A percentile compares a stretch with the other conserved stretches of the same genome.
Conservation (phyloP, 1,140 invertebrate genomes). For the Drosophila ananassae region DNA sequence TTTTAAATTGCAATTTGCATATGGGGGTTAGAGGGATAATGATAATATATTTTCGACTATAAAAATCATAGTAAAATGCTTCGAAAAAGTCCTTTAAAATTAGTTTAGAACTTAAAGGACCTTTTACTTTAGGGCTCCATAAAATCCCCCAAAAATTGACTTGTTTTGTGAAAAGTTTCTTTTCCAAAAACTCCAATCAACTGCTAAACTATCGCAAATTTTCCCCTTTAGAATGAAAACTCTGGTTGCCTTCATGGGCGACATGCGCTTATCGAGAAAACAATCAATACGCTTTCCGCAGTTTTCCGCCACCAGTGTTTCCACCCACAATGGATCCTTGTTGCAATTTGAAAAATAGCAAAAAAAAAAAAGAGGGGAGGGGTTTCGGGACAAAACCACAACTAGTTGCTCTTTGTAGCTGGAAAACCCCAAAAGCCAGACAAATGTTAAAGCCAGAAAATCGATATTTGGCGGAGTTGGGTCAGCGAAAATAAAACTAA, state of each 20-base stretch:
- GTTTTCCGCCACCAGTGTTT: conserved; percentile 23
- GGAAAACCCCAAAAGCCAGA: conserved; percentile 65
- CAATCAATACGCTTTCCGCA: conserved; percentile 44
- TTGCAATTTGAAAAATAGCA: conserved; percentile 18
- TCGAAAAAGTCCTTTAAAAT: no score
- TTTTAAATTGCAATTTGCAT: conserved; percentile 64
- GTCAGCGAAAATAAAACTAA: conserved; percentile 17
- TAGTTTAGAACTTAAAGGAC: not conserved
- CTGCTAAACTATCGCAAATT: conserved; percentile 14
- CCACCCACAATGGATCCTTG: conserved; percentile 15
- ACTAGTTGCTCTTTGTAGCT: conserved; percentile 67
- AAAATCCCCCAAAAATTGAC: conserved; percentile 17
- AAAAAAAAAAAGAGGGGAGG: not conserved
- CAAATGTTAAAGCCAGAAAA: conserved; percentile 66
- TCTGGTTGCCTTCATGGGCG: conserved; percentile 10
- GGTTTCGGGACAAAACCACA: conserved; percentile 38
- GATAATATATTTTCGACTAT: conserved; percentile 2
- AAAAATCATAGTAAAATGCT: not conserved
- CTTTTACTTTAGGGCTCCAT: conserved; percentile 5
- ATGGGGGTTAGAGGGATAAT: not conserved
- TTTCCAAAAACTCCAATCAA: conserved; percentile 5
- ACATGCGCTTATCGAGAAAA: conserved; percentile 29
- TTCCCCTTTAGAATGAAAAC: conserved; percentile 2
- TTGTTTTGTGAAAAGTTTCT: conserved; percentile 34
- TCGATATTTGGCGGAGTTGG: conserved; percentile 71